These are phyloP conservation scores for Drepana falcataria DNA, from an alignment of 2,888 invertebrate species.

Conservation along the genomic window DNA sequence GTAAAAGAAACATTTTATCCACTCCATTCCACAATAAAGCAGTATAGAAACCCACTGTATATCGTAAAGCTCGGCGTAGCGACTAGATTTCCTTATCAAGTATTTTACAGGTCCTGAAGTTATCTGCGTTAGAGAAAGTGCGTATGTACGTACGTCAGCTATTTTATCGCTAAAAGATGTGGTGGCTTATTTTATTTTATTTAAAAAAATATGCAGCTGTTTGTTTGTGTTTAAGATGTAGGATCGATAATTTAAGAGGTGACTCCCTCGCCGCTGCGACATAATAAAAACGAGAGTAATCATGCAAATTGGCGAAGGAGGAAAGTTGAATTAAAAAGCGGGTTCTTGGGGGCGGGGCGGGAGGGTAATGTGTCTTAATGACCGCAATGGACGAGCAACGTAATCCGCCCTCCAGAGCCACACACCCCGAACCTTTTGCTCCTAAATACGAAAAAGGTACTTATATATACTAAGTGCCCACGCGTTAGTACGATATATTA, in stretches of 20 bases:
- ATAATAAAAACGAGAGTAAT: slow-evolving; percentile 78
- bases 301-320: slow-evolving; percentile 75
- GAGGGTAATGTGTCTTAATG: slow-evolving; percentile 75
- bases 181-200: slow-evolving; percentile 5
- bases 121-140: neutral
- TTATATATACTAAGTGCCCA: slow-evolving; percentile 12
- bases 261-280: slow-evolving; percentile 43
- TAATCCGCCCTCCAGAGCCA: slow-evolving; percentile 57
- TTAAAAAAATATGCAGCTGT: slow-evolving; percentile 22
- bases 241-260: slow-evolving; percentile 43
- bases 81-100: slow-evolving; percentile 3
- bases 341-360: slow-evolving; percentile 40
- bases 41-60: slow-evolving; percentile 1
- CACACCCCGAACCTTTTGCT: slow-evolving; percentile 56
- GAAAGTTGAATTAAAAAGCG: slow-evolving; percentile 78
- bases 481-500: too few species aligned
- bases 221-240: slow-evolving; percentile 30
- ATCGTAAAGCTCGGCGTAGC: neutral
- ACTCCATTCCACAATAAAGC: slow-evolving; percentile 1
- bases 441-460: slow-evolving; percentile 38
- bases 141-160: neutral
- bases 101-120: slow-evolving; percentile 3
- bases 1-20: slow-evolving; percentile 1
- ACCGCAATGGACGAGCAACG: slow-evolving; percentile 72
- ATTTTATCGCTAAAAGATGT: neutral